Percentiles rank a stretch among this genome's conserved stretches.
Conservation (phyloP, 2,113 vertebrate species). For the Tringa solitaria region DNA sequence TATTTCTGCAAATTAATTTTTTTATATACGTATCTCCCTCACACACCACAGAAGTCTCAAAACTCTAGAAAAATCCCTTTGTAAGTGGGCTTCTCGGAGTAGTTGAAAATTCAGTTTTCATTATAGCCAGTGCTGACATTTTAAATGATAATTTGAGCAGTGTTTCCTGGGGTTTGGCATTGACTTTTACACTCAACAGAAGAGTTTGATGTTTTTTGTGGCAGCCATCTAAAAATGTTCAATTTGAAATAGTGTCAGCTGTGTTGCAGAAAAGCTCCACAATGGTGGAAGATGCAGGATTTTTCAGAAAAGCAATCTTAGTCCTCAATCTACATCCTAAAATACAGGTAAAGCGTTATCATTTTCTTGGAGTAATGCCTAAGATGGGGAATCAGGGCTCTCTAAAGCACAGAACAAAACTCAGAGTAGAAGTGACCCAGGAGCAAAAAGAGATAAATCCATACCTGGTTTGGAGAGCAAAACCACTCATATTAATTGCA, state of each 20-base stretch:
- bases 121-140: neutral
- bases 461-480: neutral
- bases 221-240: neutral
- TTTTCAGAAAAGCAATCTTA: neutral
- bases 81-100: neutral
- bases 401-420: neutral
- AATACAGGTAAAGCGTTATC: neutral
- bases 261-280: neutral
- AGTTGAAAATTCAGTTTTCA: neutral
- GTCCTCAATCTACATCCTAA: neutral
- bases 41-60: neutral
- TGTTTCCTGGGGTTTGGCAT: neutral
- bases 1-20: neutral
- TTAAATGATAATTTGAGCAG: neutral
- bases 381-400: neutral
- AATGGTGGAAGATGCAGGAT: neutral
- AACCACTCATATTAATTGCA: neutral
- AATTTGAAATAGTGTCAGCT: neutral
- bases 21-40: neutral
- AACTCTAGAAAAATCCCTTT: neutral
- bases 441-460: neutral
- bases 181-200: neutral
- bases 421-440: neutral
- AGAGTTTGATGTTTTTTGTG: neutral
- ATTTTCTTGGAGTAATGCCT: neutral